Evolutionary conservation across 2,888 invertebrate species (phyloP).

Genomic region (Aleiodes testaceus): DNA sequence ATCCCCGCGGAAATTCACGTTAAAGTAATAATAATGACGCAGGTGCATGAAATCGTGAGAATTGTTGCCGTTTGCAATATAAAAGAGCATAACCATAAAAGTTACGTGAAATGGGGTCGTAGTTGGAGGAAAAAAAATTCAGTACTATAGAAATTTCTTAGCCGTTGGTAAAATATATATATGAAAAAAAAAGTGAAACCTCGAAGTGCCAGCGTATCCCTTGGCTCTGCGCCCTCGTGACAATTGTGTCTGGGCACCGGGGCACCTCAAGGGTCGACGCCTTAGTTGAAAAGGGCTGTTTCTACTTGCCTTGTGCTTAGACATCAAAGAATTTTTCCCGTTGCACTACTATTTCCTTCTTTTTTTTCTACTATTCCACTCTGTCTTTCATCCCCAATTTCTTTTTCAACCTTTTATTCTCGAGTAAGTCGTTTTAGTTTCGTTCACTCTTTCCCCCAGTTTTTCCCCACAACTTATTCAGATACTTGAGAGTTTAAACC

Average conservation of each 20-base stretch:
- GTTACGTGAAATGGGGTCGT: slow-evolving; percentile 18
- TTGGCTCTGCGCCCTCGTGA: slow-evolving; percentile 58
- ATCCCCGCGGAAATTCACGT: too few species aligned
- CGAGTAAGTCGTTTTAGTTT: slow-evolving; percentile 1
- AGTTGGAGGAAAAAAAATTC: slow-evolving; percentile 43
- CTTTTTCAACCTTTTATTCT: not conserved
- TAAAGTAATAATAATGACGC: not conserved
- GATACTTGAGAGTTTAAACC: slow-evolving; percentile 18
- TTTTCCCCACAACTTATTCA: slow-evolving; percentile 17
- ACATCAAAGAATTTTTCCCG: slow-evolving; percentile 45
- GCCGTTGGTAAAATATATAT: slow-evolving; percentile 17
- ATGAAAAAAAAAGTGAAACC: slow-evolving; percentile 47
- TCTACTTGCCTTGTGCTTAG: slow-evolving; percentile 40
- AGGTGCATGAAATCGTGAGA: slow-evolving; percentile 5
- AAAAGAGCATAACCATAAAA: slow-evolving; percentile 33
- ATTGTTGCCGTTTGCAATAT: not conserved
- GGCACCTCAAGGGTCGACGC: slow-evolving; percentile 66
- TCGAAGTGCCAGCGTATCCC: slow-evolving; percentile 49
- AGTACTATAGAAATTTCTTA: slow-evolving; percentile 13
- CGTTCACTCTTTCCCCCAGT: not conserved
- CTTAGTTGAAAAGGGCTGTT: slow-evolving; percentile 63
- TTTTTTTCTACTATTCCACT: slow-evolving; percentile 15
- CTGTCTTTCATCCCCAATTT: slow-evolving; percentile 5
- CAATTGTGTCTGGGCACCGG: slow-evolving; percentile 68
- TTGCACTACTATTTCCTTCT: slow-evolving; percentile 44